Conservation (phyloP, 2,888 invertebrate genomes). For the Branchipolynoe longqiensis region DNA sequence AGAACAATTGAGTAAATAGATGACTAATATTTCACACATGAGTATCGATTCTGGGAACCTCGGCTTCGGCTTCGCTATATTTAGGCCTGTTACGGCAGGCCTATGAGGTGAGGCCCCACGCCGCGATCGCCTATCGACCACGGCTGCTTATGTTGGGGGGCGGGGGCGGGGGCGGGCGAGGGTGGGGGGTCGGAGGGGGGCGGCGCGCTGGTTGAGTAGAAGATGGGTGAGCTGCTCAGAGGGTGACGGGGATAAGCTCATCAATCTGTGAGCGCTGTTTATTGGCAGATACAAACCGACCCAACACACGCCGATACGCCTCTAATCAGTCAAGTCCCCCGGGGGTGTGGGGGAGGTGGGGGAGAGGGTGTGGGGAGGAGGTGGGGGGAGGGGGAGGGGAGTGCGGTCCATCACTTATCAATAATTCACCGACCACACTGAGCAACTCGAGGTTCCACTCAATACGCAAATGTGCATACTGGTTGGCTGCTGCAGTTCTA, state of each 20-base stretch:
- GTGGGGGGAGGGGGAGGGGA: too few relatives aligned
- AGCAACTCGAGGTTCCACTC: too few relatives aligned
- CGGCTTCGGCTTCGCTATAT: background rate
- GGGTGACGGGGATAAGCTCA: slow-evolving; percentile 13
- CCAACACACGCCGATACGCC: background rate
- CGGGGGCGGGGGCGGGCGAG: background rate
- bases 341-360: background rate
- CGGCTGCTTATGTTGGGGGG: background rate
- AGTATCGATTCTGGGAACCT: too few relatives aligned
- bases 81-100: background rate
- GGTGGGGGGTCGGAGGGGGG: background rate
- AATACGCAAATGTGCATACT: too few relatives aligned
- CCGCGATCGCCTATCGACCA: background rate
- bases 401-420: too few relatives aligned
- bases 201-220: too few relatives aligned
- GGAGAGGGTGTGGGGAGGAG: background rate
- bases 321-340: slow-evolving; percentile 38
- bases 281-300: slow-evolving; percentile 48
- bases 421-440: too few relatives aligned
- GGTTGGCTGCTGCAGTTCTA: too few relatives aligned
- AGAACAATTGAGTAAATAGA: too few relatives aligned
- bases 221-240: background rate
- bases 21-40: too few relatives aligned
- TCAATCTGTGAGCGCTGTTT: slow-evolving; percentile 1
- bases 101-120: background rate